Conservation (phyloP, 2,888 invertebrate species). For the Scaptomyza polygonia region DNA sequence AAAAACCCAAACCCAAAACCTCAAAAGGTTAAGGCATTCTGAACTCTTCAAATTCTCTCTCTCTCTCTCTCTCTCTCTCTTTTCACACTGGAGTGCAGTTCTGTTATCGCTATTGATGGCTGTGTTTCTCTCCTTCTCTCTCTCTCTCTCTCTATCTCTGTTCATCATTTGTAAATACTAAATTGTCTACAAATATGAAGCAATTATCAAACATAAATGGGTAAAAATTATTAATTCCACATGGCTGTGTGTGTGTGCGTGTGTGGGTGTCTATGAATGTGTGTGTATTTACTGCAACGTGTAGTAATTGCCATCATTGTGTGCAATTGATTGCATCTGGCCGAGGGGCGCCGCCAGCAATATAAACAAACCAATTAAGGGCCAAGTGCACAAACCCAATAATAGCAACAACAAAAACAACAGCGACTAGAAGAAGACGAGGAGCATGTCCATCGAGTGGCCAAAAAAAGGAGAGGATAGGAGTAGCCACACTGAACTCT, state of each 20-base stretch:
- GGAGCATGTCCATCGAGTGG: constrained; percentile 26
- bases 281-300: constrained; percentile 13
- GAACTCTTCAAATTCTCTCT: constrained; percentile 1
- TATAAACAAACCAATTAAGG: constrained; percentile 77
- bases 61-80: neutral
- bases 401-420: constrained; percentile 32
- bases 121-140: constrained; percentile 39
- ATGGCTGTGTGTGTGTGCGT: constrained; percentile 13
- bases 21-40: constrained; percentile 11
- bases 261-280: neutral
- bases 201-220: constrained; percentile 73
- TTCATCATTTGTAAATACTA: constrained; percentile 73
- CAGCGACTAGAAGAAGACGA: constrained; percentile 26
- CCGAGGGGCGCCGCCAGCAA: constrained; percentile 66
- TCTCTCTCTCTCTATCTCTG: constrained; percentile 40
- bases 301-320: constrained; percentile 74
- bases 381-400: constrained; percentile 57
- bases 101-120: constrained; percentile 8
- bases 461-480: neutral
- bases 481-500: neutral
- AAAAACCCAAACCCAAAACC: neutral
- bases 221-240: constrained; percentile 74
- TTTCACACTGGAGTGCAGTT: constrained; percentile 45
- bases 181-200: constrained; percentile 75
- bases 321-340: constrained; percentile 75